Conservation (phyloP, 1,140 invertebrate species). For the Temnothorax curvispinosus region DNA sequence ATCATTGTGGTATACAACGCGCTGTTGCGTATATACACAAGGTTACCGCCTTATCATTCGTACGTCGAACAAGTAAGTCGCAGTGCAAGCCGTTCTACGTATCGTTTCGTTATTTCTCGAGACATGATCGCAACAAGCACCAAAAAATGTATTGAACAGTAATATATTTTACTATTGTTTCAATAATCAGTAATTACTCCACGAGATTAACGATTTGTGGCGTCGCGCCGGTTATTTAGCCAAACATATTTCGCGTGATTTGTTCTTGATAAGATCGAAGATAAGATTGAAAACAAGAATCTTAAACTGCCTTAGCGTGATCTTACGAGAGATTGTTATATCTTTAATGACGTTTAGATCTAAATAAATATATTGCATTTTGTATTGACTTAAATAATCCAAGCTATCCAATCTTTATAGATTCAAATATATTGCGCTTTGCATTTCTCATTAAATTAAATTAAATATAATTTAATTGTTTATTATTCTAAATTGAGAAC, state of each 20-base stretch:
- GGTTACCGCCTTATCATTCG: neutral
- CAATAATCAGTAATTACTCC: neutral
- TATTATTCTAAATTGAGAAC: no score
- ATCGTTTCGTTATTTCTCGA: neutral
- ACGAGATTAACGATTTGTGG: neutral
- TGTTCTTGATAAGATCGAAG: neutral
- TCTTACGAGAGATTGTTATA: neutral
- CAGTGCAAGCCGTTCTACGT: neutral
- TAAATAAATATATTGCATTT: neutral
- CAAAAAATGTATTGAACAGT: neutral
- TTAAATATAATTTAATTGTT: neutral
- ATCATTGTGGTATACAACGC: neutral
- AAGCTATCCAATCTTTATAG: neutral
- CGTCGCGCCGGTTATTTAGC: neutral
- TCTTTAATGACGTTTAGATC: neutral
- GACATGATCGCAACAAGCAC: neutral
- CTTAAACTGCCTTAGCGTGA: neutral
- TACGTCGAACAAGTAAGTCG: neutral
- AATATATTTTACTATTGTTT: neutral
- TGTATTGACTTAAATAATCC: neutral
- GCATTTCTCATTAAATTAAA: neutral
- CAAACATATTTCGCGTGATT: neutral
- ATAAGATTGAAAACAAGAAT: neutral
- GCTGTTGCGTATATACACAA: neutral
- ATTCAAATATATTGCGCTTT: neutral